A percentile compares a stretch with the other conserved stretches of the same genome.
These are phyloP conservation scores for Drosophila pseudotalamancana DNA, from an alignment of 2,888 invertebrate species.

Conservation along the genomic window DNA sequence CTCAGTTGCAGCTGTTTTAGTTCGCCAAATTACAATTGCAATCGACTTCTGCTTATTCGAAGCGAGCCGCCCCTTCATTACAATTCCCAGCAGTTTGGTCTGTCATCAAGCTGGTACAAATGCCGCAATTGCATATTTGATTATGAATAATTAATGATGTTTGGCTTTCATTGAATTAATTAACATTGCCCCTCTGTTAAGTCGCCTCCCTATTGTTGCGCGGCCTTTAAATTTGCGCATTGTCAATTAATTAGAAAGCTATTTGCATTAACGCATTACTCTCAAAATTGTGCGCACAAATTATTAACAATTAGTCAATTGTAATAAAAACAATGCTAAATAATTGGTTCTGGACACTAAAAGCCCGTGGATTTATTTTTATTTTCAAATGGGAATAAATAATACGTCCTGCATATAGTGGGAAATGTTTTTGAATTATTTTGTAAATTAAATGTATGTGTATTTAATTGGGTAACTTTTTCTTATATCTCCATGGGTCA, in stretches of 20 bases:
- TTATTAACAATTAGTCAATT: slow-evolving; percentile 72
- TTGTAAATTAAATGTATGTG: too few relatives aligned
- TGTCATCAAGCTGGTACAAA: slow-evolving; percentile 51
- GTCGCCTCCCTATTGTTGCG: slow-evolving; percentile 30
- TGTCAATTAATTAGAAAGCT: slow-evolving; percentile 71
- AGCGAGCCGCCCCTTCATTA: not conserved
- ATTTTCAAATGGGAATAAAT: not conserved
- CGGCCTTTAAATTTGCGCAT: slow-evolving; percentile 53
- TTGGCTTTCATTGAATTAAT: slow-evolving; percentile 78
- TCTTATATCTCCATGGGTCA: too few relatives aligned
- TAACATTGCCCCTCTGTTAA: slow-evolving; percentile 32
- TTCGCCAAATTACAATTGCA: slow-evolving; percentile 6
- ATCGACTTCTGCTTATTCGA: not conserved
- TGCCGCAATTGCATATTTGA: slow-evolving; percentile 74
- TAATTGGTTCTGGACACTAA: slow-evolving; percentile 55
- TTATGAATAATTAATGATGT: slow-evolving; percentile 79
- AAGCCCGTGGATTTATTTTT: not conserved
- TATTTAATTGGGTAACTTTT: too few relatives aligned
- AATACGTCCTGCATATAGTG: too few relatives aligned
- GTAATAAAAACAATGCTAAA: slow-evolving; percentile 60
- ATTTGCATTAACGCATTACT: slow-evolving; percentile 47
- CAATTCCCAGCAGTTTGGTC: slow-evolving; percentile 1
- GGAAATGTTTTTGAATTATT: too few relatives aligned
- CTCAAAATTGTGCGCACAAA: slow-evolving; percentile 21
- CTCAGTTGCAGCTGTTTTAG: too few relatives aligned